Base-by-base conservation (phyloP, 2,113 vertebrate species). In the Solea senegalensis region DNA sequence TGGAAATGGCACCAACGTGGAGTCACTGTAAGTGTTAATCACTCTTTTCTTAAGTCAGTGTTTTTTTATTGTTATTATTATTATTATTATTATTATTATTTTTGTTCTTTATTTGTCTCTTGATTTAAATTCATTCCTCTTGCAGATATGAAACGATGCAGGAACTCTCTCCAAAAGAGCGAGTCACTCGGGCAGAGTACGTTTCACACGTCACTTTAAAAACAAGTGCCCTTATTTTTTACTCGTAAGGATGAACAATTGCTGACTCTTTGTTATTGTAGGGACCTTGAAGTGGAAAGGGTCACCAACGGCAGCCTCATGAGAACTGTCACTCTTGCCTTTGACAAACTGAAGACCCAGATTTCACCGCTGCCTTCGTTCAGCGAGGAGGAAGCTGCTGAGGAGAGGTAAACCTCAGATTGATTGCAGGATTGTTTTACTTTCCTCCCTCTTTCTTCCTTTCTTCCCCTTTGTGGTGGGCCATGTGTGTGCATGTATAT, bases 11-110 rank as follows among this genome's bases (percentile, higher is more conserved):
- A 9, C 2, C 14, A 81, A 34, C 44, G 0, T 2, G 1, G 75
- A 83, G 2, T 27, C 69, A 65, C 0, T 90, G 91, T 93, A 76
- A 90, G 91, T 90, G 44, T 57, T 61, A 3, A 21, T 39, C 63
- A 44, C 21, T 54, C 8, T 27, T 58, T 48, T 7, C 4, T 3
- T 28, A 57, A 15, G n/a, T 54, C 11, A 15, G 14, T 57, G 34
- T 43, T 26, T 27, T 27, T 26, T 7, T 51, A n/a, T n/a, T n/a
- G n/a, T n/a, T n/a, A n/a, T n/a, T 50, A 11, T 9, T 44, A 10
- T 44, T 44, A 10, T 44, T 44, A 12, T 45, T 45, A 12, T 48
- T 48, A 34, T 34, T 34, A 34, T 34, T 34, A 34, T 48, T 14
- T 0, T 48, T 10, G 45, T 21, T 21, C 1, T 49, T 53, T 48